Percentiles rank a stretch among this genome's conserved stretches.
Conservation (phyloP, 2,797 vertebrate species). For the Sebastes kiyomatsui region DNA sequence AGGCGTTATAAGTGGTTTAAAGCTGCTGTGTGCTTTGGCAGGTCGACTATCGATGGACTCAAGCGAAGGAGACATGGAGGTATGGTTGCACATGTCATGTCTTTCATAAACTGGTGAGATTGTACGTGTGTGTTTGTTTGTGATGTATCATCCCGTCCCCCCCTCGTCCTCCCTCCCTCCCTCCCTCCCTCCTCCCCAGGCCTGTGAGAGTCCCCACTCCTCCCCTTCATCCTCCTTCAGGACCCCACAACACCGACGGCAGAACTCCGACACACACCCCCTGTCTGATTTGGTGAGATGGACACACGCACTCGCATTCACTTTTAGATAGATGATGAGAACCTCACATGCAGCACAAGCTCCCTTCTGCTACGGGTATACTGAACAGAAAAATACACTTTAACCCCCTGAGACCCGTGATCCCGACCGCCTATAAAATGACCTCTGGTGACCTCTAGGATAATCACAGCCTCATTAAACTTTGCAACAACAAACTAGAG, state of each 20-base stretch:
- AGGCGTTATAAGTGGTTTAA: background rate
- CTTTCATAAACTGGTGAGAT: background rate
- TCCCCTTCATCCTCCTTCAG: slow-evolving; percentile 86
- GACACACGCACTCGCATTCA: slow-evolving; percentile 17
- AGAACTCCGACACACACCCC: slow-evolving; percentile 79
- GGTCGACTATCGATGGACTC: slow-evolving; percentile 87
- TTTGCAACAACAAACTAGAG: too few relatives aligned
- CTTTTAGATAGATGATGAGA: background rate
- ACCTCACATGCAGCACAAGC: background rate
- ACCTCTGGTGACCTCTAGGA: too few relatives aligned
- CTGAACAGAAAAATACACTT: background rate
- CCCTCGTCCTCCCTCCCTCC: slow-evolving; percentile 7
- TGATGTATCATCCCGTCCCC: slow-evolving; percentile 46
- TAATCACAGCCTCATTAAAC: too few relatives aligned
- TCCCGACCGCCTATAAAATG: rapidly evolving
- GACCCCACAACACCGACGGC: slow-evolving; percentile 79
- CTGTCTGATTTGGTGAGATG: slow-evolving; percentile 83
- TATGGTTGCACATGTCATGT: slow-evolving; percentile 41
- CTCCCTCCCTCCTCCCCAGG: slow-evolving; percentile 74
- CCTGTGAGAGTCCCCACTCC: slow-evolving; percentile 88
- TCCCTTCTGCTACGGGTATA: background rate
- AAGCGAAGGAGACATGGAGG: slow-evolving; percentile 87
- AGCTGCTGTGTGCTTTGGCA: slow-evolving; percentile 57
- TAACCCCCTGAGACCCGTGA: background rate
- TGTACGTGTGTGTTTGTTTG: slow-evolving; percentile 37